These are phyloP conservation scores for Trematomus bernacchii DNA, from an alignment of 2,797 vertebrate species.

Conservation along the genomic window DNA sequence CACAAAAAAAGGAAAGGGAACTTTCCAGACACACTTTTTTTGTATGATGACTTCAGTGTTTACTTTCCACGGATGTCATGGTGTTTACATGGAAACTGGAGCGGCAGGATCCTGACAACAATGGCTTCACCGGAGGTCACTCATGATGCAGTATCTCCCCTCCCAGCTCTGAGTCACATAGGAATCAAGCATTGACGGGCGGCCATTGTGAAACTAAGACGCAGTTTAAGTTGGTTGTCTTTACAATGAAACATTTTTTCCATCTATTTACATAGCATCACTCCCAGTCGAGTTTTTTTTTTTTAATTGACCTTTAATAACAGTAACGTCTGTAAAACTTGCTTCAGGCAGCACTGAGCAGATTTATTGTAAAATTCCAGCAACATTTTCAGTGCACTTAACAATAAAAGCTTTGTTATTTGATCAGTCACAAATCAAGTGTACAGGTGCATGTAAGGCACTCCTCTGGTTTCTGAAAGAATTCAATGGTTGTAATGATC, in stretches of 20 bases:
- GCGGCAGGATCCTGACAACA: conserved; percentile 17
- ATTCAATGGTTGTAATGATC: rapidly evolving
- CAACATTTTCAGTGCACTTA: background rate
- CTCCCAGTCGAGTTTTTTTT: background rate
- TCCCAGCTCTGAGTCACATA: background rate
- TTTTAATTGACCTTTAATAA: no score
- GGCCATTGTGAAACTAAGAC: no score
- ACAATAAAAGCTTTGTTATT: background rate
- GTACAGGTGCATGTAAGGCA: no score
- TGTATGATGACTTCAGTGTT: background rate
- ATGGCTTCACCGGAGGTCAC: background rate
- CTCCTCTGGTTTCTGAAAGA: background rate
- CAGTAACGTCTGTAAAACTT: background rate
- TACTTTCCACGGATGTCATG: background rate
- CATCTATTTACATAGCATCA: background rate
- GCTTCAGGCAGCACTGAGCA: background rate
- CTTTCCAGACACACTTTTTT: background rate
- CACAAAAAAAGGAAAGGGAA: background rate
- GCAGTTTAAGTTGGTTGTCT: background rate
- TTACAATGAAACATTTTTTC: background rate
- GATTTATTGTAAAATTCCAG: background rate
- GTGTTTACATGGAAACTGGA: background rate
- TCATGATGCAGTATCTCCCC: background rate
- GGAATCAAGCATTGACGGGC: no score
- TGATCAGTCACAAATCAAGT: background rate